phyloP scores from a whole-genome alignment of 2,113 vertebrate genomes.

The Cygnus atratus region DNA sequence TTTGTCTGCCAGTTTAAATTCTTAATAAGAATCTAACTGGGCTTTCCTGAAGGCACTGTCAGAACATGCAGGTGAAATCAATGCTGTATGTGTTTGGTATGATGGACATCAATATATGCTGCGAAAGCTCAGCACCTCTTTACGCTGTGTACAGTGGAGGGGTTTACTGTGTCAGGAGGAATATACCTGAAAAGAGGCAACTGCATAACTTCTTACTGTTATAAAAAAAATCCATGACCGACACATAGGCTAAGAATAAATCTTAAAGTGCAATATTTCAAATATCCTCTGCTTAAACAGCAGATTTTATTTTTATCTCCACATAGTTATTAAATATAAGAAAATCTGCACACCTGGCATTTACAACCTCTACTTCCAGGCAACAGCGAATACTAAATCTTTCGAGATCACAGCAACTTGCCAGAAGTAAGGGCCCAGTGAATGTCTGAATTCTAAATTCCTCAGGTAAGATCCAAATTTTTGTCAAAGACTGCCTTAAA shows the following conservation, averaged over 20 bases:
- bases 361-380: background rate
- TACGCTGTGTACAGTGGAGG: fast-evolving
- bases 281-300: background rate
- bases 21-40: background rate
- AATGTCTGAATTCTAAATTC: background rate
- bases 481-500: background rate
- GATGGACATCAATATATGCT: fast-evolving
- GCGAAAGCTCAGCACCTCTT: background rate
- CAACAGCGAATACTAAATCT: background rate
- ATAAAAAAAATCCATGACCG: background rate
- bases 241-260: background rate
- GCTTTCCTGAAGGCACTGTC: background rate
- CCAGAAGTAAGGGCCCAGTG: background rate
- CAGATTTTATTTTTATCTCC: background rate
- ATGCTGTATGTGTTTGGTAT: background rate
- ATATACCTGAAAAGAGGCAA: background rate
- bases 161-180: background rate
- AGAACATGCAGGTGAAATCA: background rate
- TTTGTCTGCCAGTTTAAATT: background rate
- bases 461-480: background rate
- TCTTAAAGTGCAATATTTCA: background rate
- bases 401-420: background rate
- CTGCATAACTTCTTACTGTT: background rate
- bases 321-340: background rate
- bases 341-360: background rate